Percentiles rank a stretch among this genome's conserved stretches.
phyloP scores from a whole-genome alignment of 2,888 invertebrate genomes.

The Erebia palarica region DNA sequence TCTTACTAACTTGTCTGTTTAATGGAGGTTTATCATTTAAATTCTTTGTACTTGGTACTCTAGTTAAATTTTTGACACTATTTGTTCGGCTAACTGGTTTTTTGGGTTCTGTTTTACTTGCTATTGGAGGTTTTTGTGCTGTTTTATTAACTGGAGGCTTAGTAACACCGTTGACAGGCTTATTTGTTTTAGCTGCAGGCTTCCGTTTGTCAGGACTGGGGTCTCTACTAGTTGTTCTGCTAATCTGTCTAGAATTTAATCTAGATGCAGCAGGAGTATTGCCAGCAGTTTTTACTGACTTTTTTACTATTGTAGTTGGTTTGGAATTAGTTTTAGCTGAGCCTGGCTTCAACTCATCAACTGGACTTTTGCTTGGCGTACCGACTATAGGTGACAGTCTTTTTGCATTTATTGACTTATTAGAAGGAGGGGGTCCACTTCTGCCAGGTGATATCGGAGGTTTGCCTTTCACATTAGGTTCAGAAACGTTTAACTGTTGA shows the following conservation, averaged over 20 bases:
- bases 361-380: slow-evolving; percentile 77
- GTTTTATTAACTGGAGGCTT: slow-evolving; percentile 62
- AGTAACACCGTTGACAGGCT: slow-evolving; percentile 44
- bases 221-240: slow-evolving; percentile 69
- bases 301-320: slow-evolving; percentile 57
- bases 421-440: slow-evolving; percentile 75
- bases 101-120: slow-evolving; percentile 62
- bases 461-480: slow-evolving; percentile 71
- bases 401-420: slow-evolving; percentile 71
- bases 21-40: slow-evolving; percentile 67
- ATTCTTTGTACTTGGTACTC: slow-evolving; percentile 70
- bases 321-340: slow-evolving; percentile 62
- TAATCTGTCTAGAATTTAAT: slow-evolving; percentile 71
- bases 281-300: slow-evolving; percentile 63
- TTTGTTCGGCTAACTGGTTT: slow-evolving; percentile 70
- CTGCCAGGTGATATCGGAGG: slow-evolving; percentile 77
- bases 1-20: slow-evolving; percentile 64
- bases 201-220: slow-evolving; percentile 72
- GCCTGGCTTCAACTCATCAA: slow-evolving; percentile 63
- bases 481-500: slow-evolving; percentile 66
- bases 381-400: slow-evolving; percentile 77
- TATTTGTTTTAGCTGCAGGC: slow-evolving; percentile 49
- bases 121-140: slow-evolving; percentile 56
- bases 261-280: slow-evolving; percentile 69
- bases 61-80: slow-evolving; percentile 69